phyloP scores from a whole-genome alignment of 2,888 invertebrate species.

The Sipunculus nudus region DNA sequence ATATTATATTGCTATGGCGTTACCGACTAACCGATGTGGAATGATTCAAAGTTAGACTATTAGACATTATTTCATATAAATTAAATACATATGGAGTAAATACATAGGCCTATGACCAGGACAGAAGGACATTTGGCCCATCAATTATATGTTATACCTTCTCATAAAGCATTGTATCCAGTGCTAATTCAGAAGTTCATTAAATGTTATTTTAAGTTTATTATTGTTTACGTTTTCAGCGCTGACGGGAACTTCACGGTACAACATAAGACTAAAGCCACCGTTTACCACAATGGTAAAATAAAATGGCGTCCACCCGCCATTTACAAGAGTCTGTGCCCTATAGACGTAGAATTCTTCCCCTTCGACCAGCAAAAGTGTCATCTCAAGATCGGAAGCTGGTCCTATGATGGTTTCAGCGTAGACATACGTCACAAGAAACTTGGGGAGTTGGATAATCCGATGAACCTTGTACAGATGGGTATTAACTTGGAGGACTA shows the following conservation, averaged over 20 bases:
- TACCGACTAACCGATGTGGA: too few relatives aligned
- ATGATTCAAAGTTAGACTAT: too few relatives aligned
- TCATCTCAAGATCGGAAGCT: constrained; percentile 92
- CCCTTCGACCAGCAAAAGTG: constrained; percentile 83
- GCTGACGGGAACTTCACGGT: constrained; percentile 48
- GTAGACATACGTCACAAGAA: constrained; percentile 46
- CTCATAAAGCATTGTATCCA: too few relatives aligned
- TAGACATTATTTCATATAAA: too few relatives aligned
- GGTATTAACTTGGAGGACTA: constrained; percentile 66
- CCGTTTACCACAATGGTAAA: constrained; percentile 36
- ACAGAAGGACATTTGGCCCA: too few relatives aligned
- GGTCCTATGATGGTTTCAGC: constrained; percentile 71
- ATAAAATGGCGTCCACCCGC: constrained; percentile 83
- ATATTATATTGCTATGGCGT: too few relatives aligned
- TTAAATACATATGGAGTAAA: too few relatives aligned
- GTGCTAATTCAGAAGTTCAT: too few relatives aligned
- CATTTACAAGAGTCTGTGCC: constrained; percentile 86
- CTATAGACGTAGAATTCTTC: constrained; percentile 69
- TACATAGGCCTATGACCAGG: too few relatives aligned
- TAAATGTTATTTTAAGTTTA: too few relatives aligned
- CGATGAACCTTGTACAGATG: constrained; percentile 40
- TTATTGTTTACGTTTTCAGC: constrained; percentile 27
- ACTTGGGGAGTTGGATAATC: too few relatives aligned
- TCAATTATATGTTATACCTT: too few relatives aligned
- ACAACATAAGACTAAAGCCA: constrained; percentile 45